Base-by-base conservation (phyloP, 2,888 invertebrate genomes). In the Phlogophora meticulosa region DNA sequence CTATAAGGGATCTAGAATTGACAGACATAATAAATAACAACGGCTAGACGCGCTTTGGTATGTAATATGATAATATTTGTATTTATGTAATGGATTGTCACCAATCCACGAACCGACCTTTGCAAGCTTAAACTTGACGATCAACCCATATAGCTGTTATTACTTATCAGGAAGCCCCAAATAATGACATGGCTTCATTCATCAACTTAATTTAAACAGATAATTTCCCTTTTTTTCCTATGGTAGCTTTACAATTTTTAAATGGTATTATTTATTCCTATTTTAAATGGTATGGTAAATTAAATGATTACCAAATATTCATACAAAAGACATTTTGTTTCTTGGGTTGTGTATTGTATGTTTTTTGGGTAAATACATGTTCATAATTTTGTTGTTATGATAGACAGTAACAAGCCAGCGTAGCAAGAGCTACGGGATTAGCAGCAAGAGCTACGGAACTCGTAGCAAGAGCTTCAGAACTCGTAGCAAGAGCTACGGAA, bases 401-500 rank as follows among this genome's bases (percentile, higher is more conserved):
- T 15, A 46, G 20, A 55, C 20, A 24, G 43, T 48, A 61, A 42
- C 36, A 55, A 61, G 5, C 20, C 15, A 20, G 45, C 28, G 56
- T 59, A 66, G 65, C 40, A 40, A 9, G 10, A 43, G 51, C 59
- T 60, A 67, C 53, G 71, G 42, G 22, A 58, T 5, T 63, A 58
- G 72, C 65, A 67, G 65, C 34, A 43, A 36, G 11, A 28, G 53
- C 67, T 67, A 78, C 63, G 78, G 34, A 24, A 59, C 49, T 55
- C 34, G 73, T 72, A 78, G 73, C 67, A 42, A 28, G 17, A 36
- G 53, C 67, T 68, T 72, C 63, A 66, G 32, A 13, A 10, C 40
- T 63, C 60, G 72, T 68, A 67, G 65, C 34, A 42, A 40, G 13
- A 28, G 53, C 67, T 67, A 77, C 62, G 77, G 34, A 22, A 59